These are phyloP conservation scores for Torymus tubicola DNA, from an alignment of 2,888 invertebrate genomes.

Conservation along the genomic window DNA sequence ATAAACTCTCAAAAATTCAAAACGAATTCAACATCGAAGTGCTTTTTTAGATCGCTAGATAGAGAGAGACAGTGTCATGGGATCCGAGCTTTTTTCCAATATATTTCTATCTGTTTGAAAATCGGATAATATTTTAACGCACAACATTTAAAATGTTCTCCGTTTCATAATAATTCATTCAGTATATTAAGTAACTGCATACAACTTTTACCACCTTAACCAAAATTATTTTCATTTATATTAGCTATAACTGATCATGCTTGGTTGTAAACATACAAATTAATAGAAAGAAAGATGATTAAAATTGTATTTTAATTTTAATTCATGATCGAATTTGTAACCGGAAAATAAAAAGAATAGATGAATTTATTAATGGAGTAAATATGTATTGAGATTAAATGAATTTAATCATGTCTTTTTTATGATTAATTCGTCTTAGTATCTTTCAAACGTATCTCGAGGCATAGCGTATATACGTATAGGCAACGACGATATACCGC, in stretches of 20 bases:
- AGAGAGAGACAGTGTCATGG: conserved; percentile 49
- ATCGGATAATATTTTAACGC: not conserved
- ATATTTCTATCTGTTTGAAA: not conserved
- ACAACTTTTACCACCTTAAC: too few species aligned
- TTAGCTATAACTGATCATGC: too few species aligned
- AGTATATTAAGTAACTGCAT: too few species aligned
- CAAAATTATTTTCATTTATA: too few species aligned
- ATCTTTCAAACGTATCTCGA: conserved; percentile 2
- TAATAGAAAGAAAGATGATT: too few species aligned
- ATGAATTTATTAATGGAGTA: too few species aligned
- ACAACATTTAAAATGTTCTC: not conserved
- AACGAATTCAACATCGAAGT: conserved; percentile 48
- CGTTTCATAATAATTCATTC: not conserved
- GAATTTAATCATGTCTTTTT: too few species aligned
- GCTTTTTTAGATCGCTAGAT: conserved; percentile 34
- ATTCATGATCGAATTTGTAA: too few species aligned
- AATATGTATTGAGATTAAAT: too few species aligned
- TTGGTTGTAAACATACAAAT: too few species aligned
- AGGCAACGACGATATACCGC: conserved; percentile 40
- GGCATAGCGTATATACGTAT: conserved; percentile 9
- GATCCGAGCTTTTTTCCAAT: conserved; percentile 34
- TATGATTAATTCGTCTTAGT: not conserved
- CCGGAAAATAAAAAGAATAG: too few species aligned
- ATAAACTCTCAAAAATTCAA: conserved; percentile 51
- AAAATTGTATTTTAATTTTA: too few species aligned